A percentile compares a stretch with the other conserved stretches of the same genome.
phyloP scores from a whole-genome alignment of 2,113 vertebrate species.

The Tenebrosternarchus preto region DNA sequence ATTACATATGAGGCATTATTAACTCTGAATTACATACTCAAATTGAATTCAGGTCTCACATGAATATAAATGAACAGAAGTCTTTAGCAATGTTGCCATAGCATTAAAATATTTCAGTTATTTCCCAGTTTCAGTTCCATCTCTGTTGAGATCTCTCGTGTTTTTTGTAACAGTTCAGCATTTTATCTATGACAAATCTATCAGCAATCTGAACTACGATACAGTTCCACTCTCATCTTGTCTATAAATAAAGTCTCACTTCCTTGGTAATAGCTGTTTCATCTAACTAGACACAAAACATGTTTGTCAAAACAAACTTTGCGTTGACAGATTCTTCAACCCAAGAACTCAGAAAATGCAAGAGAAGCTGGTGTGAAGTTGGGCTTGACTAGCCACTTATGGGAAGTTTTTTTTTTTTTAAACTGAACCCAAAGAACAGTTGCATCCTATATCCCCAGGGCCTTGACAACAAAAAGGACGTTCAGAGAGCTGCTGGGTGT shows the following conservation, averaged over 20 bases:
- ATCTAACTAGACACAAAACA: conserved; percentile 31
- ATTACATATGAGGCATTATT: conserved; percentile 3
- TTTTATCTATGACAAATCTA: not conserved
- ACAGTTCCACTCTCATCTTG: not conserved
- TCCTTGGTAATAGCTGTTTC: conserved; percentile 6
- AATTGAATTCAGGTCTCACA: not conserved
- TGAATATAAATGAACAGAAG: not conserved
- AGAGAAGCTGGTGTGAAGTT: no score
- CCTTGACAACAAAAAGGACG: conserved; percentile 1
- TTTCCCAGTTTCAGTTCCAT: conserved; percentile 27
- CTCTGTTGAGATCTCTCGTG: not conserved
- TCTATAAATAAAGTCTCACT: conserved; percentile 36
- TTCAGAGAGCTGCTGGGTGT: not conserved
- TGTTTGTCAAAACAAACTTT: not conserved
- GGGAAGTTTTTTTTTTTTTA: no score
- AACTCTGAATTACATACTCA: no score
- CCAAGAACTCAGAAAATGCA: not conserved
- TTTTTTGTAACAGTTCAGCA: no score
- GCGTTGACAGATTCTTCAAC: not conserved
- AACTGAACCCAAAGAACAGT: no score
- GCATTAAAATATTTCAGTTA: not conserved
- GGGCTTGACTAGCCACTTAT: no score
- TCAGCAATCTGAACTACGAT: not conserved
- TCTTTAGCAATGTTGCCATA: not conserved
- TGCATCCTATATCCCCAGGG: no score